Evolutionary conservation across 2,797 vertebrate genomes (phyloP), one percentile per base, ranked within the genome.

Genomic region (Nyctibius grandis): DNA sequence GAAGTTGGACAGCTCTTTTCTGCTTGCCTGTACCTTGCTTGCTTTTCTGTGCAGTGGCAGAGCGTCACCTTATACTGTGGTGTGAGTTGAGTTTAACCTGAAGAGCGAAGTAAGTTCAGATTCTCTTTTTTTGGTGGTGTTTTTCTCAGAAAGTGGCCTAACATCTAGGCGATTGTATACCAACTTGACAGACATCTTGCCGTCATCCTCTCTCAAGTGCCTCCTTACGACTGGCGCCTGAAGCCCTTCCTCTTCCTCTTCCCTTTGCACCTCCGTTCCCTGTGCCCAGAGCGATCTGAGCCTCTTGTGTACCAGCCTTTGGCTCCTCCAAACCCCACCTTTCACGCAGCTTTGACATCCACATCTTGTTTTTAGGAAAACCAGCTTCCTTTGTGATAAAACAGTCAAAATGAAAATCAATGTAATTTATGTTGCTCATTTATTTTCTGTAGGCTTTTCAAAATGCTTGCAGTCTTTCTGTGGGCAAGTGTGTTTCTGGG

Each of bases 11-110:
- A 34, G 33, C n/a, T 83, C 14, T 13, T 54, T 63, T 75, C 61
- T 38, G 31, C 57, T 53, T 0, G 0, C 29, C 12, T 23, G 1
- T 31, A 6, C 44, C 38, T n/a, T 38, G 4, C n/a, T 45, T 44
- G 17, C 59, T 74, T 68, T 56, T 68, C 31, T 68, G 17, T 53
- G 68, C 20, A 53, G 50, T 31, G 34, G 23, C 57, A 40, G 48
- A 74, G 13, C 56, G 74, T 68, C 50, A 28, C 13, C 4, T 18
- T 51, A 20, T 4, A 21, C 15, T 26, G 9, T 47, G 20, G 9
- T 56, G 22, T 63, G 53, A 72, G 16, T 70, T 44, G 17, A 65
- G 51, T 67, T 73, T 36, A 51, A 74, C 29, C 7, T 36, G 54
- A 47, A 60, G 34, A 34, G 28, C 34, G 33, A 42, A 60, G 15